These are phyloP conservation scores for Scomber colias DNA, from an alignment of 2,113 vertebrate species.

Conservation along the genomic window DNA sequence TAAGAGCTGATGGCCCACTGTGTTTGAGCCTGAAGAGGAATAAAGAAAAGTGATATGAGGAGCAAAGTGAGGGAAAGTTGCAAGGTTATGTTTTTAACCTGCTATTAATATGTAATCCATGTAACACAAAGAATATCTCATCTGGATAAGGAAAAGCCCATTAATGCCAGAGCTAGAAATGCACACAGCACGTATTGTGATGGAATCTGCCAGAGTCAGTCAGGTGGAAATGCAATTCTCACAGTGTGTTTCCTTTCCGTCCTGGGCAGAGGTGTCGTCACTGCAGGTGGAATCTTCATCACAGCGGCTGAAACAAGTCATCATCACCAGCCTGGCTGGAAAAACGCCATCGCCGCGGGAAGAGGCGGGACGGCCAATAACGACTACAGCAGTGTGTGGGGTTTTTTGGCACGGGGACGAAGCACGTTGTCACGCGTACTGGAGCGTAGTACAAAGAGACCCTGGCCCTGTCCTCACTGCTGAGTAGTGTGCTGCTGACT, in stretches of 20 bases:
- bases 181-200: constrained; percentile 30
- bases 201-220: constrained; percentile 58
- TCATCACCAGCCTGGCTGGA: constrained; percentile 33
- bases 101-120: constrained; percentile 48
- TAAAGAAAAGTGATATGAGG: constrained; percentile 29
- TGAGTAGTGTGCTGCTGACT: constrained; percentile 70
- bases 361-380: constrained; percentile 39
- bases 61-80: constrained; percentile 44
- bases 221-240: constrained; percentile 62
- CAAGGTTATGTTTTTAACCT: constrained; percentile 43
- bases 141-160: constrained; percentile 18
- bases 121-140: constrained; percentile 15
- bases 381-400: not conserved
- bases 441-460: constrained; percentile 40
- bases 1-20: constrained; percentile 68
- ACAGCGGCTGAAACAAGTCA: constrained; percentile 18
- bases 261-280: constrained; percentile 29
- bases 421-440: constrained; percentile 7
- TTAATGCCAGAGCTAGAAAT: constrained; percentile 33
- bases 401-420: constrained; percentile 7
- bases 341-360: constrained; percentile 28
- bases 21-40: constrained; percentile 54
- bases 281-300: constrained; percentile 46
- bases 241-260: constrained; percentile 32
- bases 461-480: constrained; percentile 20